A percentile compares a stretch with the other conserved stretches of the same genome.
phyloP scores from a whole-genome alignment of 1,140 invertebrate genomes.

The Olivierus martensii region DNA sequence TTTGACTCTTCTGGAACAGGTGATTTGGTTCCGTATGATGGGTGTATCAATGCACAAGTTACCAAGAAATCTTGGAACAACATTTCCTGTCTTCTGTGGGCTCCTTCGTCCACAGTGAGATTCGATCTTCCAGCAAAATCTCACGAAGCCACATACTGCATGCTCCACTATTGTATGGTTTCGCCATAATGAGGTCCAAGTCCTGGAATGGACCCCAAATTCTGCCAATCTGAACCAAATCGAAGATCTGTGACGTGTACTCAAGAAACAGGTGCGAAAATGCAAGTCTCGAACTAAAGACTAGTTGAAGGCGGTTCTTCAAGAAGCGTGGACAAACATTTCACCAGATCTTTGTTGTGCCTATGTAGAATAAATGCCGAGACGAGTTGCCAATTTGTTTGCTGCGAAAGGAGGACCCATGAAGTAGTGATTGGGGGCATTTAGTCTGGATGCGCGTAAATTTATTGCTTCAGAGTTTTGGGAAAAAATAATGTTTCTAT shows the following conservation, averaged over 20 bases:
- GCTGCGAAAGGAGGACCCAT: no score
- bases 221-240: not conserved
- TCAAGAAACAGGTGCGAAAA: not conserved
- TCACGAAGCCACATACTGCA: not conserved
- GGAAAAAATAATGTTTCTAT: no score
- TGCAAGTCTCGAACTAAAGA: not conserved
- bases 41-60: not conserved
- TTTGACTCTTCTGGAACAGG: no score
- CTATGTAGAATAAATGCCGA: no score
- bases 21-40: conserved; percentile 28
- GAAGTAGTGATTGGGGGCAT: no score
- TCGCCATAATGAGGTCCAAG: not conserved
- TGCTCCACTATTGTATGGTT: not conserved
- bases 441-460: no score
- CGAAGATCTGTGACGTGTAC: not conserved
- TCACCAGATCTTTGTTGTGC: no score
- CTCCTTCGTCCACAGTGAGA: not conserved
- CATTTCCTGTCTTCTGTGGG: not conserved
- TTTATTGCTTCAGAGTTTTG: no score
- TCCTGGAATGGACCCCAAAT: not conserved
- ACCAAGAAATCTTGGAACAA: not conserved
- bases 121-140: not conserved
- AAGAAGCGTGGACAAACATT: not conserved
- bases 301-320: not conserved
- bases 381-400: no score